Evolutionary conservation across 2,113 vertebrate species (phyloP).

Genomic region (Pygoscelis adeliae): DNA sequence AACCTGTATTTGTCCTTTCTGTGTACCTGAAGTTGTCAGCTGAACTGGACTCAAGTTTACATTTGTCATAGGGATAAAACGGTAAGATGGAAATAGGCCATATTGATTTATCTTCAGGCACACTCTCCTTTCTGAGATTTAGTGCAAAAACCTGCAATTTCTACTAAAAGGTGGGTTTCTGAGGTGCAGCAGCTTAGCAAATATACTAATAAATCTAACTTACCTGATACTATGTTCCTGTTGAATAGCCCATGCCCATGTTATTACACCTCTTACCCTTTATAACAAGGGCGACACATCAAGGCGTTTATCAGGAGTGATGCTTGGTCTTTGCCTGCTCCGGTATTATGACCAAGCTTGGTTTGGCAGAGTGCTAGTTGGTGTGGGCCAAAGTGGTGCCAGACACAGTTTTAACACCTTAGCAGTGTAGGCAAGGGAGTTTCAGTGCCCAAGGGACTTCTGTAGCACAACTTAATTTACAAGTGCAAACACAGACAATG

Average conservation of each 20-base stretch:
- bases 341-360: background rate
- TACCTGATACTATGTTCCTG: background rate
- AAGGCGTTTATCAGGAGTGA: background rate
- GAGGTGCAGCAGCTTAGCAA: background rate
- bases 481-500: background rate
- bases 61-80: background rate
- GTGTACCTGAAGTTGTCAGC: background rate
- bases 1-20: background rate
- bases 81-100: background rate
- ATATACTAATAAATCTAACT: background rate
- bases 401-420: background rate
- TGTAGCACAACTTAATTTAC: background rate
- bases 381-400: background rate
- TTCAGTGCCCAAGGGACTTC: background rate
- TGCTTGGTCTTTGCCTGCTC: background rate
- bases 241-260: background rate
- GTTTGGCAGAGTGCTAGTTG: background rate
- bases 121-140: background rate
- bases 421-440: background rate
- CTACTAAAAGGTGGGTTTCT: background rate
- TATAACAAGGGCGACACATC: background rate
- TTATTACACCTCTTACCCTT: background rate
- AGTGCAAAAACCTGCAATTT: background rate
- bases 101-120: background rate
- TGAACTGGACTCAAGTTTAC: background rate